These are phyloP conservation scores for Coronaproctus castanopsis DNA, from an alignment of 2,888 invertebrate genomes.

Conservation along the genomic window DNA sequence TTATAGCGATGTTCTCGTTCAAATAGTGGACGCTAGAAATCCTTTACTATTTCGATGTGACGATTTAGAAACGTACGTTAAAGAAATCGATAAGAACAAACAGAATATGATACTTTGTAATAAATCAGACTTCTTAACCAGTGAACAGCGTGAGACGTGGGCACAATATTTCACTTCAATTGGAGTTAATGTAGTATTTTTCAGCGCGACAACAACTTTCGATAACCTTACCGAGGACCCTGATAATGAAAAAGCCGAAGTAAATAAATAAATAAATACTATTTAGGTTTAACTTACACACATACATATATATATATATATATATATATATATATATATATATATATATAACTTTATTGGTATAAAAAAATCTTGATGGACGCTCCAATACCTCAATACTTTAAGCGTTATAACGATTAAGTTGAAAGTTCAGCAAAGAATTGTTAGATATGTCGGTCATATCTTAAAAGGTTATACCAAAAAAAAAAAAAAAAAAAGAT, in stretches of 20 bases:
- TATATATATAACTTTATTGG: no score
- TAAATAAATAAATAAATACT: constrained; percentile 20
- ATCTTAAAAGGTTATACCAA: no score
- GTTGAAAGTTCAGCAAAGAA: no score
- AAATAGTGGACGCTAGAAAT: constrained; percentile 92
- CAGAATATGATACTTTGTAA: constrained; percentile 72
- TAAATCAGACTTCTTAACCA: constrained; percentile 80
- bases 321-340: no score
- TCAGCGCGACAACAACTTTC: constrained; percentile 54
- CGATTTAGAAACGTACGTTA: constrained; percentile 73
- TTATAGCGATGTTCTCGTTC: constrained; percentile 68
- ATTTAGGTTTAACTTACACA: neutral
- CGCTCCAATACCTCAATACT: no score
- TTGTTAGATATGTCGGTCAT: no score
- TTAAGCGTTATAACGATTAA: no score
- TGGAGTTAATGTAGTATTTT: constrained; percentile 61
- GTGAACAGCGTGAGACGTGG: constrained; percentile 62
- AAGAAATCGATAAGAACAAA: constrained; percentile 49
- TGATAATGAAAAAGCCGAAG: constrained; percentile 20
- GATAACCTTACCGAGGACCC: constrained; percentile 23
- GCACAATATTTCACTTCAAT: constrained; percentile 56
- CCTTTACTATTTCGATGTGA: constrained; percentile 80
- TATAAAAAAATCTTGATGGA: no score
- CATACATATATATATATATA: no score
- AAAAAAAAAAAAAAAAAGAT: no score